These are phyloP conservation scores for Tetramorium bicarinatum DNA, from an alignment of 2,888 invertebrate species.

Conservation along the genomic window DNA sequence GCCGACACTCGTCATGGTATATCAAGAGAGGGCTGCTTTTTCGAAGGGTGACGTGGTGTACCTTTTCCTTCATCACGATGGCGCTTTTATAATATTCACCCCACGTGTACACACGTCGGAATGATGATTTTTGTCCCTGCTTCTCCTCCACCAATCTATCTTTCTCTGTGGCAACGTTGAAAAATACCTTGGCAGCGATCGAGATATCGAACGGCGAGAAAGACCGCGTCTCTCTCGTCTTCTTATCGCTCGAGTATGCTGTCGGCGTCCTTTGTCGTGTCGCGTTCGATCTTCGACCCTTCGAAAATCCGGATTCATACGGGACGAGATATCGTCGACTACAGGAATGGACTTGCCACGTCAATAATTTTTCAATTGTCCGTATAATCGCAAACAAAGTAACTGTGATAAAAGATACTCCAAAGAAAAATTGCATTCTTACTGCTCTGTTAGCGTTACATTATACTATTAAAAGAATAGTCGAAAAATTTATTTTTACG, in stretches of 20 bases:
- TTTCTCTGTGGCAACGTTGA: background rate
- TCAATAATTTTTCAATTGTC: constrained; percentile 12
- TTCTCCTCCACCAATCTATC: constrained; percentile 16
- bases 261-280: constrained; percentile 11
- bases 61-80: constrained; percentile 61
- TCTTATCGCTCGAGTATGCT: constrained; percentile 30
- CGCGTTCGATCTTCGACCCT: constrained; percentile 24
- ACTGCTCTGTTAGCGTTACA: background rate
- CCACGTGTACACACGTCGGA: constrained; percentile 76
- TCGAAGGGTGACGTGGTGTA: constrained; percentile 60
- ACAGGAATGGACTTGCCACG: background rate
- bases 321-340: constrained; percentile 13
- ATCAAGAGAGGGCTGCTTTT: constrained; percentile 63
- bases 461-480: too few relatives aligned
- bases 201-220: constrained; percentile 19
- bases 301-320: background rate
- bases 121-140: constrained; percentile 70
- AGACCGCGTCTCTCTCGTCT: background rate
- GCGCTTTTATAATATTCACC: constrained; percentile 84
- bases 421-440: background rate
- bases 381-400: background rate
- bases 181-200: constrained; percentile 20
- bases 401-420: background rate
- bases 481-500: background rate
- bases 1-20: constrained; percentile 63